Percentiles rank a stretch among this genome's conserved stretches.
phyloP scores from a whole-genome alignment of 2,888 invertebrate genomes.

The Tetrapedia diversipes region DNA sequence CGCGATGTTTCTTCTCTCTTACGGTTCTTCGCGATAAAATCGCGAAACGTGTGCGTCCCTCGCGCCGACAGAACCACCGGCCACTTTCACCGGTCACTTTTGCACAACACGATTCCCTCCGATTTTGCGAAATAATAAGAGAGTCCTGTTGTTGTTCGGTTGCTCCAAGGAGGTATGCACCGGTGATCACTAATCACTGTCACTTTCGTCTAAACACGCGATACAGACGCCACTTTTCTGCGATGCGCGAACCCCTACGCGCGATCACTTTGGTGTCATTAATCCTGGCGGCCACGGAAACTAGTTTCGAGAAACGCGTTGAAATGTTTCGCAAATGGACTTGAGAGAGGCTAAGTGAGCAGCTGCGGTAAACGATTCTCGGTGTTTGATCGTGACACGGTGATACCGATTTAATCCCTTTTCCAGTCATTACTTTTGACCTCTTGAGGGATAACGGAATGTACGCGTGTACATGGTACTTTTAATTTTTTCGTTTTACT shows the following conservation, averaged over 20 bases:
- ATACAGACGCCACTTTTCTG: constrained; percentile 11
- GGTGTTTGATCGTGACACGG: too few species aligned
- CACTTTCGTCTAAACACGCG: constrained; percentile 46
- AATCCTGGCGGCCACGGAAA: constrained; percentile 54
- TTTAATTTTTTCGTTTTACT: too few species aligned
- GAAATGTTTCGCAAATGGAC: constrained; percentile 41
- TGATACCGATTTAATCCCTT: too few species aligned
- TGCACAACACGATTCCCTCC: constrained; percentile 19
- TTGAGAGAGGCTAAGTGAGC: constrained; percentile 10
- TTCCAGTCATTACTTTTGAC: too few species aligned
- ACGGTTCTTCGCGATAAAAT: constrained; percentile 18
- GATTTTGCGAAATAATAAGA: constrained; percentile 52
- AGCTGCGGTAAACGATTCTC: constrained; percentile 4
- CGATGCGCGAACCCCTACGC: constrained; percentile 11
- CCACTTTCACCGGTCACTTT: constrained; percentile 59
- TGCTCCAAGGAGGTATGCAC: constrained; percentile 23
- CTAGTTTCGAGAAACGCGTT: constrained; percentile 57
- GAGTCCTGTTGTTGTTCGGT: constrained; percentile 16
- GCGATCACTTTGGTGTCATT: constrained; percentile 51
- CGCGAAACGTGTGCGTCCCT: constrained; percentile 1
- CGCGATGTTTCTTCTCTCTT: constrained; percentile 11
- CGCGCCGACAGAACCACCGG: constrained; percentile 5
- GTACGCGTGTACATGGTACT: too few species aligned
- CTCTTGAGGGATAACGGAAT: too few species aligned
- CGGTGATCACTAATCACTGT: constrained; percentile 61